Evolutionary conservation across 35 echinoderm and acorn worm species (phyloP).

Genomic region (Eucidaris tribuloides): DNA sequence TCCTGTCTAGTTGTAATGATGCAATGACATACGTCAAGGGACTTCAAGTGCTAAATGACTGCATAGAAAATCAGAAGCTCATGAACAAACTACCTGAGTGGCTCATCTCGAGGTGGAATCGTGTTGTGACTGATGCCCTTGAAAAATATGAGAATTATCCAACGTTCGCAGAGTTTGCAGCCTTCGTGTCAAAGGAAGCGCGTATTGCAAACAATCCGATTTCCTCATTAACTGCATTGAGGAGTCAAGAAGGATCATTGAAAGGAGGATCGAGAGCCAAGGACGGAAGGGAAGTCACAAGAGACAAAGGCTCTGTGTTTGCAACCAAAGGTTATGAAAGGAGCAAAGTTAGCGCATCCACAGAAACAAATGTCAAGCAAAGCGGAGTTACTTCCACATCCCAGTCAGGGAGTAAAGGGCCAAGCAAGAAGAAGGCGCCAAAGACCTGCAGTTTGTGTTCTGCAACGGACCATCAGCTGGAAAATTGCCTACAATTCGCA

Average conservation of each 20-base stretch:
- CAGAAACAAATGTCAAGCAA: background rate
- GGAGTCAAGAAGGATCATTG: background rate
- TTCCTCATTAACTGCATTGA: slow-evolving; percentile 17
- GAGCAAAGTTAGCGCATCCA: background rate
- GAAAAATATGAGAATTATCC: slow-evolving; percentile 17
- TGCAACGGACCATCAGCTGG: slow-evolving; percentile 29
- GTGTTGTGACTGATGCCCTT: background rate
- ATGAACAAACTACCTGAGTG: slow-evolving; percentile 42
- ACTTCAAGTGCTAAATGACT: slow-evolving; percentile 12
- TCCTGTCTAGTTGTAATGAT: background rate
- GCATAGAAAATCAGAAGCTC: slow-evolving; percentile 19
- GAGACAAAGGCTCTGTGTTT: background rate
- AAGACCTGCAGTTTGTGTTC: slow-evolving; percentile 39
- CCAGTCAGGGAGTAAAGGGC: background rate
- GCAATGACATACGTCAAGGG: slow-evolving; percentile 8
- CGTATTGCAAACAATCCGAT: slow-evolving; percentile 24
- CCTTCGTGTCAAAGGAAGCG: slow-evolving; percentile 34
- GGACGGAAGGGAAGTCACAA: background rate
- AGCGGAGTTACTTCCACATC: background rate
- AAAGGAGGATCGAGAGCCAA: background rate
- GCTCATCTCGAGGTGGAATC: slow-evolving; percentile 31
- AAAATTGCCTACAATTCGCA: slow-evolving; percentile 41
- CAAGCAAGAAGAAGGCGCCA: background rate
- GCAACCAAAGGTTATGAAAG: background rate
- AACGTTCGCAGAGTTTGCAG: background rate